Percentiles rank a stretch among this genome's conserved stretches.
Conservation (phyloP, 1,140 invertebrate genomes). For the Procambarus clarkii region DNA sequence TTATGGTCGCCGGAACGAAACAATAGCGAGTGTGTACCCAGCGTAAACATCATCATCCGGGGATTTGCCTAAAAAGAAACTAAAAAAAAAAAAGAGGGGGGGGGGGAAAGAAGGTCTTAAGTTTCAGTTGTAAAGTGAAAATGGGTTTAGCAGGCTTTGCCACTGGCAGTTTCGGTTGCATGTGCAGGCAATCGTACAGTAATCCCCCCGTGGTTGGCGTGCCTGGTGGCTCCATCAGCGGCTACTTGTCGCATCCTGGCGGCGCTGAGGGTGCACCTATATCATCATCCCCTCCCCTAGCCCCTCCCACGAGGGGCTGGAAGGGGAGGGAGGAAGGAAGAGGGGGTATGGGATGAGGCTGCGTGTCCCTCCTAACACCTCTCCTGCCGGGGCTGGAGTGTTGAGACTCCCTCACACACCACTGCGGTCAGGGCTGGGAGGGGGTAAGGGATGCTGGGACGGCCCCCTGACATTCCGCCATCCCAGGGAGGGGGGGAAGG, state of each 20-base stretch:
- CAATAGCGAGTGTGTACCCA: conserved; percentile 1
- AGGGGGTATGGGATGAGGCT: too few relatives aligned
- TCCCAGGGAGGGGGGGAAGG: background rate
- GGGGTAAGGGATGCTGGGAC: background rate
- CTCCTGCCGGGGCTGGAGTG: too few relatives aligned
- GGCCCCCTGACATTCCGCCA: too few relatives aligned
- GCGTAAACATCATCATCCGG: conserved; percentile 12
- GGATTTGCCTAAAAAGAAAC: background rate
- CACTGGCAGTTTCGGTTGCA: background rate
- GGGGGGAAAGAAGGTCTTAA: background rate
- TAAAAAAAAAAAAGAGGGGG: too few relatives aligned
- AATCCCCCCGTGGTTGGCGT: background rate
- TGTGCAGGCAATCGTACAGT: background rate
- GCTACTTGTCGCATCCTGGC: background rate
- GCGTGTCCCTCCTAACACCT: too few relatives aligned
- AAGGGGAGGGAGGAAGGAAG: background rate
- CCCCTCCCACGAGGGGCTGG: too few relatives aligned
- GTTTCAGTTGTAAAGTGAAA: background rate
- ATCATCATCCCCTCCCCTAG: too few relatives aligned
- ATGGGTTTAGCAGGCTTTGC: background rate
- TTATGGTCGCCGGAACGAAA: conserved; percentile 10
- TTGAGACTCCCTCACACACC: too few relatives aligned
- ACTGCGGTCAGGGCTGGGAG: background rate
- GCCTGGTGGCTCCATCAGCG: background rate
- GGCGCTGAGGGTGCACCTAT: too few relatives aligned